These are phyloP conservation scores for Pogonocichla stellata DNA, from an alignment of 2,113 vertebrate genomes.

Conservation along the genomic window DNA sequence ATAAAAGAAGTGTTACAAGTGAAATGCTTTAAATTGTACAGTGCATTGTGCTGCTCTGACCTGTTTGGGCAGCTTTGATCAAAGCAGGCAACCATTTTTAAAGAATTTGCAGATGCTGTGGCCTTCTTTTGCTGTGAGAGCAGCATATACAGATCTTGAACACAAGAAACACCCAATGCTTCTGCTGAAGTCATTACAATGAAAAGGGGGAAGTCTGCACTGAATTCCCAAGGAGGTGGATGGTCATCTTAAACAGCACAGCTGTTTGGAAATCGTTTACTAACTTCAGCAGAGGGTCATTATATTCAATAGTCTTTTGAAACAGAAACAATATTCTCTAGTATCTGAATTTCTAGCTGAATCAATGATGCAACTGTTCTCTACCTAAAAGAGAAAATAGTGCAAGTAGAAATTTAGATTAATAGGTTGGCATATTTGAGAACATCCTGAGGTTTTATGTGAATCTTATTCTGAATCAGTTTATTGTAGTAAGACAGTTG, in stretches of 20 bases:
- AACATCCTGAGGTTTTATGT: not conserved
- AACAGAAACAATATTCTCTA: not conserved
- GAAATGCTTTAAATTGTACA: not conserved
- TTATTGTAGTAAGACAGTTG: not conserved
- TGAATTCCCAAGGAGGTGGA: not conserved
- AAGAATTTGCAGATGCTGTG: not conserved
- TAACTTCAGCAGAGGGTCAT: not conserved
- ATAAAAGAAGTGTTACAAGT: not conserved
- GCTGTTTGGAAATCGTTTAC: not conserved
- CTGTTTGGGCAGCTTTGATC: not conserved
- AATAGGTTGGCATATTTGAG: not conserved
- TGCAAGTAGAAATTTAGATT: not conserved
- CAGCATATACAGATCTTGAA: not conserved
- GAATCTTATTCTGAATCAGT: not conserved
- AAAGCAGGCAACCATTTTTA: not conserved
- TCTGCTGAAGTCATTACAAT: not conserved
- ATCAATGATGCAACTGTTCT: not conserved
- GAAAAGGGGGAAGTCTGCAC: not conserved
- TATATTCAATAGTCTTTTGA: not conserved
- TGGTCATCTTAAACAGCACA: not conserved
- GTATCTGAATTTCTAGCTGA: not conserved
- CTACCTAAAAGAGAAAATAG: not conserved
- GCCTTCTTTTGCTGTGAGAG: not conserved
- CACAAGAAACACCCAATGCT: not conserved
- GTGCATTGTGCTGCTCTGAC: not conserved